Conservation (phyloP, 2,113 vertebrate genomes). For the Taxidea taxus region DNA sequence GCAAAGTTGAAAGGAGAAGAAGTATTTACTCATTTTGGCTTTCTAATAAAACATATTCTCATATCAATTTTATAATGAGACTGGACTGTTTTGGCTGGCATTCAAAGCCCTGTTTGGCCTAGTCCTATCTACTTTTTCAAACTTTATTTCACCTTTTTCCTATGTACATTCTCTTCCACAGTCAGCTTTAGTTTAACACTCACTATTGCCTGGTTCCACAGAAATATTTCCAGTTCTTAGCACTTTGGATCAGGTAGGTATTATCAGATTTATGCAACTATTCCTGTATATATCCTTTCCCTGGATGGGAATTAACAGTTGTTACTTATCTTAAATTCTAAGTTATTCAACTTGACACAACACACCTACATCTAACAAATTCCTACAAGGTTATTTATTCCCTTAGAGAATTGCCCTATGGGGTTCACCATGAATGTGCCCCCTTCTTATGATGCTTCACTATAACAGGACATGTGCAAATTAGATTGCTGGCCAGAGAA, state of each 20-base stretch:
- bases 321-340: neutral
- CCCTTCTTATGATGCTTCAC: neutral
- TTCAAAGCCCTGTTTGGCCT: neutral
- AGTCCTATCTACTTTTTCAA: neutral
- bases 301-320: neutral
- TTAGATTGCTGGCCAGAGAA: neutral
- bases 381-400: neutral
- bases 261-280: neutral
- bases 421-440: neutral
- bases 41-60: neutral
- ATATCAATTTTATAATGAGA: neutral
- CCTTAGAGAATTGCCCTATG: neutral
- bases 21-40: neutral
- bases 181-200: neutral
- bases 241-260: neutral
- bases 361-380: neutral
- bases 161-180: neutral
- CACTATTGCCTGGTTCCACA: neutral
- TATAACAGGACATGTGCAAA: neutral
- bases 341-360: neutral
- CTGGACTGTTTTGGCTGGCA: neutral
- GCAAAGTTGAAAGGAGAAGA: neutral
- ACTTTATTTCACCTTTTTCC: neutral
- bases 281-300: neutral
- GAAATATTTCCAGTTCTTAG: neutral